Evolutionary conservation across 2,888 invertebrate species (phyloP), one percentile per base, ranked within the genome.

Genomic region (Agrilus mali): DNA sequence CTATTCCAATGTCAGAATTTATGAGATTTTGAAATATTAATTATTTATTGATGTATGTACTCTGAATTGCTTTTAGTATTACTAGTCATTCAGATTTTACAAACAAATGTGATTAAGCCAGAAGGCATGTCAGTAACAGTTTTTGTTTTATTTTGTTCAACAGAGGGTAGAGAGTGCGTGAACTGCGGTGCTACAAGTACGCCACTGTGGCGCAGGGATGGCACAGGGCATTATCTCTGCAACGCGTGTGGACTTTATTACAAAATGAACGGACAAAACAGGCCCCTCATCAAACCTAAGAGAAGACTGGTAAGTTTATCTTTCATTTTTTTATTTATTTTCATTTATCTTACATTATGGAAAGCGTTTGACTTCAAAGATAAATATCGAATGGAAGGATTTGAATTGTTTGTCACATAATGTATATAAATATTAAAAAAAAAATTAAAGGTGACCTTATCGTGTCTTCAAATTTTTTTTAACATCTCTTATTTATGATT

Each of bases 201-300:
- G 55, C 97, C 98, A 14, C 77, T 98, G 49, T 87, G 94, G 94
- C 79, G 94, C 64, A 78, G 98, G 59, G 97, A 98, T 70, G 95
- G 96, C 54, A 95, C 95, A 55, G 97, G 96, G 38, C 93, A 90
- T 69, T 97, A 96, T 75, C 80, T 86, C 60, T 97, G 96, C 80
- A 97, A 97, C 74, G 98, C 98, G 56, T 98, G 98, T 71, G 98
- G 97, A 58, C 82, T 98, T 58, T 98, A 98, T 76, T 95, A 96
- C 78, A 97, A 97, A 78, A 97, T 97, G 95, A 98, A 98, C 72
- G 97, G 97, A 60, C 92, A 94, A 70, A 96, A 95, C 71, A 76
- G 97, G 69, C 97, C 97, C 47, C 82, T 98, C 64, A 95, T 96
- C 75, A 97, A 97, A 80, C 96, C 97, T 65, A 96, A 97, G 77